A percentile compares a stretch with the other conserved stretches of the same genome.
These are phyloP conservation scores for Helicolenus hilgendorfi DNA, from an alignment of 2,797 vertebrate species.

Conservation along the genomic window DNA sequence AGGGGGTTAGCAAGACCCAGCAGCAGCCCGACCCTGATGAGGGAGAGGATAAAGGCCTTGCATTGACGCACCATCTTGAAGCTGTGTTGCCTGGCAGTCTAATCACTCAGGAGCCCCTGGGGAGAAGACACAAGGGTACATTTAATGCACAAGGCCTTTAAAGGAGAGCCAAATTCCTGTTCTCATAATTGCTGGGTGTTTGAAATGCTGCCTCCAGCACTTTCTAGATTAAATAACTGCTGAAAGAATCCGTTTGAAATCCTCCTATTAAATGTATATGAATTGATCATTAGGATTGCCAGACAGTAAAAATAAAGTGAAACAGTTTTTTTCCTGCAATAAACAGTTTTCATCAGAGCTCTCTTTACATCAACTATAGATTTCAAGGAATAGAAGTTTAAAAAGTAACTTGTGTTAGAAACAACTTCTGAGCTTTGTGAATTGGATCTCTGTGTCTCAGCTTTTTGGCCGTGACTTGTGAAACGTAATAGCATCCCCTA, in stretches of 20 bases:
- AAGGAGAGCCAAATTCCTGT: conserved; percentile 77
- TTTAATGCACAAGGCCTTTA: conserved; percentile 84
- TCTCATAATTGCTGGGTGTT: conserved; percentile 81
- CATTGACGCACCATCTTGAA: conserved; percentile 96
- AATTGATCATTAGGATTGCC: conserved; percentile 65
- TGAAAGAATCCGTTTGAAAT: conserved; percentile 69
- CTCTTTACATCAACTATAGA: neutral
- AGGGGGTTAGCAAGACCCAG: conserved; percentile 94
- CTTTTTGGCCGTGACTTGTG: conserved; percentile 62
- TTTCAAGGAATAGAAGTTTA: conserved; percentile 26
- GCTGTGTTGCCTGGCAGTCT: conserved; percentile 87
- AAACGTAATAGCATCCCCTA: conserved; percentile 80
- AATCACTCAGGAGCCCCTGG: conserved; percentile 91
- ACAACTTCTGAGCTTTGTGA: conserved; percentile 59
- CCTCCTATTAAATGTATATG: conserved; percentile 63
- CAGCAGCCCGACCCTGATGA: conserved; percentile 96
- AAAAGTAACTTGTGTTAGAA: conserved; percentile 44
- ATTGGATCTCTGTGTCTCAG: conserved; percentile 68
- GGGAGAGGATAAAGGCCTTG: conserved; percentile 95
- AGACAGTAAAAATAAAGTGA: conserved; percentile 29
- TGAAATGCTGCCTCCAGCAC: conserved; percentile 77
- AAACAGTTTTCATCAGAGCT: conserved; percentile 18
- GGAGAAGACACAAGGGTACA: conserved; percentile 86
- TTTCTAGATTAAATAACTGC: conserved; percentile 76
- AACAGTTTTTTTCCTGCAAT: neutral